Base-by-base conservation (phyloP, 2,888 invertebrate genomes). In the Tachina lurida region DNA sequence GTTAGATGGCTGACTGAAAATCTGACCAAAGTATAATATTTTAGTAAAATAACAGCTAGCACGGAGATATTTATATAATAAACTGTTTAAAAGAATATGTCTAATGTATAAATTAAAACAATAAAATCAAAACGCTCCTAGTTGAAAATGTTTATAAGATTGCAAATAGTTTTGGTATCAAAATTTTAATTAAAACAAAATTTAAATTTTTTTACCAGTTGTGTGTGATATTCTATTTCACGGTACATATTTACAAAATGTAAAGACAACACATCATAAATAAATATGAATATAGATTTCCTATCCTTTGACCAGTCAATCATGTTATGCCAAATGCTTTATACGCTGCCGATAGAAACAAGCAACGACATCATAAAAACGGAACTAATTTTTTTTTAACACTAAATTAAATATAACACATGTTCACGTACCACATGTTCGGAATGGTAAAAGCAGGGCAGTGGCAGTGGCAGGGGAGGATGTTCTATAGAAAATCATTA, bases 301-400 rank as follows among this genome's bases (percentile, higher is more conserved):
- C 76, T 82, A 76, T 63, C 77, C 63, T 78, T 88, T 88, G 87
- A 86, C 87, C 86, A 88, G 87, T 88, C 87, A 88, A 88, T 88
- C 87, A 88, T 84, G 83, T 84, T 82, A 86, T 47, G 19, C 80
- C 41, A 86, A 80, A 76, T 60, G 71, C 39, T 43, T 84, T 81
- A 76, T 84, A 73, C 78, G 84, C 65, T 87, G 17, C 62, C 13
- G 67, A 45, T 71, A 19, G 58, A 41, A 78, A 68, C 5, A 74
- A 67, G 41, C 52, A 80, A 65, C 13, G 52, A 62, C 60, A 71
- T 31, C 68, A 19, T 31, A 60, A 70, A 56, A 31, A 31, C 49
- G 22, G 19, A 31, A 58, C 12, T 13, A 58, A 60, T 60, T 60
- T n/a, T 39, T n/a, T 19, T 10, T 45, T 43, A 71, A 22, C 19